Evolutionary conservation across 2,113 vertebrate species (phyloP).

Genomic region (Bubo scandiacus): DNA sequence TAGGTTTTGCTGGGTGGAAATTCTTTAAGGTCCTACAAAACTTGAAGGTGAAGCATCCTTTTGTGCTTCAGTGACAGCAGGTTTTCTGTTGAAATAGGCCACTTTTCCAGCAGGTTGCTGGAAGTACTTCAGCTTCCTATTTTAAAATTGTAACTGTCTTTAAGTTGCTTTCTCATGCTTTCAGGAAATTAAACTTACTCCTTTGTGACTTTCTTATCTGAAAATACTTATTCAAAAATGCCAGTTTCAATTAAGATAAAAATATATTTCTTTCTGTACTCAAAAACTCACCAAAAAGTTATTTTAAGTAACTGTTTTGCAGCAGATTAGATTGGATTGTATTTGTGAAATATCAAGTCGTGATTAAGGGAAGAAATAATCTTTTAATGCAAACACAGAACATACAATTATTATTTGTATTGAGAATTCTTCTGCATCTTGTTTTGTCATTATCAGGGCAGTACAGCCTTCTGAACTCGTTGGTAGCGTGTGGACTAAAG

Average conservation of each 20-base stretch:
- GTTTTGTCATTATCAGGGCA: constrained; percentile 77
- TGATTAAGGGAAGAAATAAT: not conserved
- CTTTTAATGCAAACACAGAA: not conserved
- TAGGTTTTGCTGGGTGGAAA: not conserved
- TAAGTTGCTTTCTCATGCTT: not conserved
- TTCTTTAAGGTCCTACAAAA: not conserved
- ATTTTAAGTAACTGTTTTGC: not conserved
- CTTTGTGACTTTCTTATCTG: not conserved
- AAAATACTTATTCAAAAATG: not conserved
- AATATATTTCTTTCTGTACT: not conserved
- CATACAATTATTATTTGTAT: not conserved
- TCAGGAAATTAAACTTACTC: not conserved
- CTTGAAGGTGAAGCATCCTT: not conserved
- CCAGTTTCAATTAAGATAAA: not conserved
- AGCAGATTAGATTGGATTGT: not conserved
- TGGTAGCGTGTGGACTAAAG: constrained; percentile 98
- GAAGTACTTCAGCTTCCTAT: not conserved
- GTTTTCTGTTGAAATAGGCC: not conserved
- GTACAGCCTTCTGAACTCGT: constrained; percentile 97
- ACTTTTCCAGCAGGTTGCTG: not conserved
- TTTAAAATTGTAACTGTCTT: not conserved
- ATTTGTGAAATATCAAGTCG: not conserved
- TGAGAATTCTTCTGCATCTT: not conserved
- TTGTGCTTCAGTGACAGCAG: not conserved
- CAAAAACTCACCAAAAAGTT: not conserved